Evolutionary conservation across 2,888 invertebrate species (phyloP).

Genomic region (Rhagonycha fulva): DNA sequence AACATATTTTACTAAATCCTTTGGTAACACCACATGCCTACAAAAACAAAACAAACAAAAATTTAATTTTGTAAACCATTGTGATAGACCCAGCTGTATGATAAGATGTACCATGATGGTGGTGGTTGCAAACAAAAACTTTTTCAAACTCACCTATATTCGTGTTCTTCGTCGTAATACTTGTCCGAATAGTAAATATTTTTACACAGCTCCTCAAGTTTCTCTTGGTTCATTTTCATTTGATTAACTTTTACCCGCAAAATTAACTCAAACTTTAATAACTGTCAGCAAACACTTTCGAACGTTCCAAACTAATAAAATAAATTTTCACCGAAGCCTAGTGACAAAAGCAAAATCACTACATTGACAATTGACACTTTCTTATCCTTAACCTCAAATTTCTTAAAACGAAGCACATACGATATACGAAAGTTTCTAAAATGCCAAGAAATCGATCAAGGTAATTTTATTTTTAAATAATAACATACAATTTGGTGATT

Average conservation of each 20-base stretch:
- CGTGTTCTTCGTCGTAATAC: slow-evolving; percentile 88
- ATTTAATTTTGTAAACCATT: not conserved
- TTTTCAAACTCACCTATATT: slow-evolving; percentile 77
- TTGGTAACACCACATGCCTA: slow-evolving; percentile 94
- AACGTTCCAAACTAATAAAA: not conserved
- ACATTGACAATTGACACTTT: not conserved
- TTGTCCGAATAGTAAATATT: slow-evolving; percentile 93
- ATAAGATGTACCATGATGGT: not conserved
- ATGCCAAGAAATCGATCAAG: not conserved
- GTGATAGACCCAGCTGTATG: not conserved
- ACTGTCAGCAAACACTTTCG: not conserved
- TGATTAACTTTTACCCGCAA: not conserved
- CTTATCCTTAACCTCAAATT: not conserved
- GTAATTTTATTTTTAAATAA: not conserved
- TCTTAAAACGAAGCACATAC: not conserved
- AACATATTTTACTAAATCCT: slow-evolving; percentile 86
- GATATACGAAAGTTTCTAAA: not conserved
- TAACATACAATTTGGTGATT: too few species aligned
- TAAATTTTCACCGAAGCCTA: not conserved
- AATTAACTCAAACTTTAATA: not conserved
- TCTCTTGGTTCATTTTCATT: slow-evolving; percentile 40
- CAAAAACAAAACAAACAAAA: slow-evolving; percentile 35
- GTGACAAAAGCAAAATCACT: not conserved
- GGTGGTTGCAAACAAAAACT: not conserved
- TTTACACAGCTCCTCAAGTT: slow-evolving; percentile 55